Evolutionary conservation across 35 echinoderm and acorn worm genomes (phyloP), one percentile per base, ranked within the genome.

Genomic region (Holothuria glaberrima): DNA sequence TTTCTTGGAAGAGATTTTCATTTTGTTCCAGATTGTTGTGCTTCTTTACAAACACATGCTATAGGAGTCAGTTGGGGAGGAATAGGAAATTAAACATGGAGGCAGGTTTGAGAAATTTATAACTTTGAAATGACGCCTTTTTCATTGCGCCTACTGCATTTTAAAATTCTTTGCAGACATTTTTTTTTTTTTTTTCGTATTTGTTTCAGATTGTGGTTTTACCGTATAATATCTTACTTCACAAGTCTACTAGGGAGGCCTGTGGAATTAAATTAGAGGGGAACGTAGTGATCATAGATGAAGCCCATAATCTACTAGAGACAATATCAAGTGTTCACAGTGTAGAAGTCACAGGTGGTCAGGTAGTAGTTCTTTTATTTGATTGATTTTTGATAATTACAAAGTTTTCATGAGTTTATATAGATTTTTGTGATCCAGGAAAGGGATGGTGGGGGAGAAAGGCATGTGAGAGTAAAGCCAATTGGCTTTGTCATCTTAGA

Each of bases 281-380:
- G 0, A 99, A 99, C 57, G 56, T 99, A 19, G 89, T 99, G 22
- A 91, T 99, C 56, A 83, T 99, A n/a, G 97, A 99, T 73, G 97
- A 99, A 79, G 97, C 97, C 26, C 97, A 99, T 48, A 99, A 99
- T 62, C 82, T 99, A 9, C 65, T 95, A 27, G 97, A 99, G 83
- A 99, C 97, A 20, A 99, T 99, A 73, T 93, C 90, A 64, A 95
- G 90, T 80, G 90, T 99, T 12, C 90, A 99, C 69, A 98, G 96
- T 65, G 77, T 98, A 2, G 90, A 98, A 71, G 86, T 98, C 1
- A 93, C 93, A 30, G 96, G 96, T 26, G 74, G 65, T 34, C 96
- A 98, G 93, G 96, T 98, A 67, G 59, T 12, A 14, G 13, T 54
- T 54, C 50, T 54, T 54, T 54, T 54, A 46, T 54, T 5, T 54